Evolutionary conservation across 2,888 invertebrate species (phyloP).

Genomic region (Ptychoptera albimana): DNA sequence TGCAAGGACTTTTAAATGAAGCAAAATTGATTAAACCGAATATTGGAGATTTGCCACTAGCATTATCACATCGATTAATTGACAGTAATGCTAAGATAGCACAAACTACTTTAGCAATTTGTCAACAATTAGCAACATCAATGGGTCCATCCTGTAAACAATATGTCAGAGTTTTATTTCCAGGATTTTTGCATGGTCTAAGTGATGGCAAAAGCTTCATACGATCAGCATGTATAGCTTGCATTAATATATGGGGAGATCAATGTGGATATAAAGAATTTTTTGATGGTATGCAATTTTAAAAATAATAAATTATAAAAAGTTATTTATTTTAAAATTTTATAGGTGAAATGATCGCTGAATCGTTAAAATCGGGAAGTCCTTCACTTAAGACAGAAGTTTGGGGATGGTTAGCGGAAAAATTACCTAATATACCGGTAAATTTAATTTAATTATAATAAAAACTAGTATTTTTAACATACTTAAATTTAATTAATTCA

Average conservation of each 20-base stretch:
- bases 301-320: no score
- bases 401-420: conserved; percentile 72
- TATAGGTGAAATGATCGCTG: conserved; percentile 65
- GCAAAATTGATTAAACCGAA: conserved; percentile 68
- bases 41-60: conserved; percentile 71
- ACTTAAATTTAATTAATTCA: not conserved
- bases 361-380: conserved; percentile 72
- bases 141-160: conserved; percentile 70
- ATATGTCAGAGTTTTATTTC: conserved; percentile 67
- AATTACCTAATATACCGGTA: conserved; percentile 51
- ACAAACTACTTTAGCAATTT: conserved; percentile 65
- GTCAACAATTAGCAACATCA: conserved; percentile 62
- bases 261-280: conserved; percentile 65
- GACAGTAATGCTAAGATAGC: conserved; percentile 91
- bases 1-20: conserved; percentile 32
- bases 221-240: conserved; percentile 61
- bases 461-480: not conserved
- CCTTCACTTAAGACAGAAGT: conserved; percentile 68
- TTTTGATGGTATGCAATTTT: conserved; percentile 41
- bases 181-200: conserved; percentile 69
- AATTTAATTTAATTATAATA: not conserved
- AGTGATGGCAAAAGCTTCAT: conserved; percentile 65
- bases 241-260: conserved; percentile 73
- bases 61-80: conserved; percentile 55
- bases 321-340: no score